Base-by-base conservation (phyloP, 2,888 invertebrate species). In the Epinotia nisella region DNA sequence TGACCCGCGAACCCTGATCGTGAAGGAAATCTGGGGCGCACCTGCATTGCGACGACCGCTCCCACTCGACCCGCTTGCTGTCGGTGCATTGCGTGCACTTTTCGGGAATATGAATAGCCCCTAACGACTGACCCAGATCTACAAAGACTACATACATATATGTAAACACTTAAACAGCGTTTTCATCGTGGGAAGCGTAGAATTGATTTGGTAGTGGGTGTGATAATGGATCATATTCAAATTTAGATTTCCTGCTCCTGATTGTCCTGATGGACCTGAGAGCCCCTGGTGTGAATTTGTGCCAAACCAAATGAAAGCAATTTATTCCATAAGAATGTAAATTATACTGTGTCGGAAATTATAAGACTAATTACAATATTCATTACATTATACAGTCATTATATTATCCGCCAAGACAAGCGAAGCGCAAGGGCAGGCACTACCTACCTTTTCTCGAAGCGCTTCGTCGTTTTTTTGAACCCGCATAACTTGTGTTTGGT, bases 41-140 rank as follows among this genome's bases (percentile, higher is more conserved):
- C 89, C 91, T 91, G 91, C 91, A 91, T 78, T 91, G 91, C 91
- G 87, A 81, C 76, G 77, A 78, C 78, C 73, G 68, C 75, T 75
- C 79, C 76, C 79, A 76, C 86, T 84, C 83, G 87, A 85, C 88
- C 87, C 82, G 81, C 82, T 87, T 85, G 74, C 76, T 77, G 80
- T 78, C 82, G 83, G 78, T 83, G 85, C 87, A 85, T 77, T 85
- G 84, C 83, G 81, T 81, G 77, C 76, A 76, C 76, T 75, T 76
- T 75, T 75, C 75, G 76, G 72, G 61, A 51, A 51, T 55, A 55
- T 58, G 56, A 45, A 41, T 41, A 45, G 29, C 41, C 17, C 13
- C 15, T n/a, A 56, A 56, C 55, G 3, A 7, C 10, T 51, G 49
- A 62, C 62, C 62, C 17, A 62, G 49, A 49, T 62, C 21, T 49